phyloP scores from a whole-genome alignment of 1,140 invertebrate species.

The Calephelis virginiensis region DNA sequence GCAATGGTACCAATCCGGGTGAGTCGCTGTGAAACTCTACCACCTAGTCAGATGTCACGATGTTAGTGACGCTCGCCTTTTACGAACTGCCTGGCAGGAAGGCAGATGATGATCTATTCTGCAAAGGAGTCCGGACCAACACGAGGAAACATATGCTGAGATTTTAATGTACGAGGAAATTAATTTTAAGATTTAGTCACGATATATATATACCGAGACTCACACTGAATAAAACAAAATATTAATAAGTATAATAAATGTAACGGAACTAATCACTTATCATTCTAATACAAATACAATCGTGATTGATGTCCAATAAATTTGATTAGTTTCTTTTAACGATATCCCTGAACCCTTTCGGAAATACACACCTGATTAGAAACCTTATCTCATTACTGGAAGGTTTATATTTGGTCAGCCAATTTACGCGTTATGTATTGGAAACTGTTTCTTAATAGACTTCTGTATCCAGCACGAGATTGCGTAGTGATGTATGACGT shows the following conservation, averaged over 20 bases:
- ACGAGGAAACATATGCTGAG: too few species aligned
- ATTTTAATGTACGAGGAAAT: too few species aligned
- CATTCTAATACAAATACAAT: conserved; percentile 22
- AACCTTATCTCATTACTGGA: not conserved
- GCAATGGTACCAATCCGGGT: too few species aligned
- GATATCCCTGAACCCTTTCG: conserved; percentile 23
- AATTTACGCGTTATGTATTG: not conserved
- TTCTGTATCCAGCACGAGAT: conserved; percentile 13
- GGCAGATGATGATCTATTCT: too few species aligned
- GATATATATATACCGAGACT: too few species aligned
- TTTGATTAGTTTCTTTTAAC: conserved; percentile 24
- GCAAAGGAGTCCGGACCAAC: too few species aligned
- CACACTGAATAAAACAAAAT: not conserved
- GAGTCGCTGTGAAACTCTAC: too few species aligned
- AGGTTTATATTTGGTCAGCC: not conserved
- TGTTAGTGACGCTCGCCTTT: too few species aligned
- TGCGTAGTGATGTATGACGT: conserved; percentile 9
- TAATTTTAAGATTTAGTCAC: too few species aligned
- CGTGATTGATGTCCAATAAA: conserved; percentile 24
- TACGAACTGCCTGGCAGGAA: too few species aligned
- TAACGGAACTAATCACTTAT: conserved; percentile 1
- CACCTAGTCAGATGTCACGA: too few species aligned
- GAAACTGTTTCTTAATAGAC: conserved; percentile 5
- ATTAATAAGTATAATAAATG: conserved; percentile 3
- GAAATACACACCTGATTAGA: not conserved